A percentile compares a stretch with the other conserved stretches of the same genome.
Evolutionary conservation across 2,797 vertebrate genomes (phyloP).

Genomic region (Lagocephalus sceleratus): DNA sequence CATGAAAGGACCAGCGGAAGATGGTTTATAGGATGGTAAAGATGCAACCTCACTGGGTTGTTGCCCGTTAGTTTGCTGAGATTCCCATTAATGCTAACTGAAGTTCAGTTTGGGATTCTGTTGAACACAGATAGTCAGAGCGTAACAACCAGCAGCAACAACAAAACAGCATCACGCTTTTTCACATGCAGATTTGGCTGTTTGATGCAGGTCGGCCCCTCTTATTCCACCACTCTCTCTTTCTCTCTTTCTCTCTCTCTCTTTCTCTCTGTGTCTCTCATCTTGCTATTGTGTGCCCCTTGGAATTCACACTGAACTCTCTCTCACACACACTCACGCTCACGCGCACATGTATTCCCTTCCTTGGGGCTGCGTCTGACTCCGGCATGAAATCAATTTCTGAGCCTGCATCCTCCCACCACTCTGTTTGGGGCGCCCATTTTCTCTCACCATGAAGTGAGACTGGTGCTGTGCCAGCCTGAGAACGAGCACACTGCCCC

Average conservation of each 20-base stretch:
- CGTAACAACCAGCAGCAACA: slow-evolving; percentile 49
- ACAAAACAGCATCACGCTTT: slow-evolving; percentile 48
- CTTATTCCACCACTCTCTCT: slow-evolving; percentile 27
- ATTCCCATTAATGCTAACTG: too few relatives aligned
- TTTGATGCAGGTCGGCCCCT: slow-evolving; percentile 58
- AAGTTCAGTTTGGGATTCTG: slow-evolving; percentile 10
- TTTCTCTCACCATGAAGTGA: slow-evolving; percentile 68
- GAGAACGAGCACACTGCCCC: slow-evolving; percentile 30
- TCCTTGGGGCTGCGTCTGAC: slow-evolving; percentile 66
- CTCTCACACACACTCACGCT: slow-evolving; percentile 30
- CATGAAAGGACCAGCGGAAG: background rate
- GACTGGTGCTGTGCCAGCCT: slow-evolving; percentile 68
- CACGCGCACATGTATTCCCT: slow-evolving; percentile 40
- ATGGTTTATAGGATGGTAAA: background rate
- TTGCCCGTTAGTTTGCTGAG: too few relatives aligned
- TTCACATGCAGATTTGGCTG: slow-evolving; percentile 61
- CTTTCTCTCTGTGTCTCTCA: slow-evolving; percentile 31
- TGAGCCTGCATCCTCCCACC: slow-evolving; percentile 54
- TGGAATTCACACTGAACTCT: slow-evolving; percentile 49
- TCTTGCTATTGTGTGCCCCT: slow-evolving; percentile 50
- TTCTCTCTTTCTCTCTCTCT: slow-evolving; percentile 29
- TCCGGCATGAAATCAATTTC: slow-evolving; percentile 76
- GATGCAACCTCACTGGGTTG: background rate
- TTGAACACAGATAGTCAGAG: slow-evolving; percentile 31
- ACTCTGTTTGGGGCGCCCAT: slow-evolving; percentile 52